Evolutionary conservation across 1,140 invertebrate genomes (phyloP), one percentile per base, ranked within the genome.

Genomic region (Callitettix versicolor): DNA sequence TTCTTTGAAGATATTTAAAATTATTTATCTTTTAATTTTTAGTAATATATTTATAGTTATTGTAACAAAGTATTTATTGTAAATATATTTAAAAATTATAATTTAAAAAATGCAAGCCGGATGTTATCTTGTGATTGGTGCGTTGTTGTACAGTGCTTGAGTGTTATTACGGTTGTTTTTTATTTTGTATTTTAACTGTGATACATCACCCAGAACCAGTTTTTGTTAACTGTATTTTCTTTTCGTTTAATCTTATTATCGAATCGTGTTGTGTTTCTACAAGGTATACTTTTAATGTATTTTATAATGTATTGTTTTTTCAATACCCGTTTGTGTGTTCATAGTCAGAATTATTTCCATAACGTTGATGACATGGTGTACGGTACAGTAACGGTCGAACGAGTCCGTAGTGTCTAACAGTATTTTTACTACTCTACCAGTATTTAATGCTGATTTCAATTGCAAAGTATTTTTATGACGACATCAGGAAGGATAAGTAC

Each of bases 121-220:
- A 30, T 30, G 26, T 30, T 30, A 30, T 30, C 26, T 30, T 30
- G 26, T 30, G 26, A 30, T 30, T 30, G 9, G 26, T 30, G 26
- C 3, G 9, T 30, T 3, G 30, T 51, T 51, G 48, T 30, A 38
- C 15, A 21, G 33, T 17, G 42, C 18, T 1, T 6, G 18, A 18
- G 18, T 17, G 42, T 17, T 33, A 33, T 15, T 15, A 51, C 24
- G 48, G 33, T 20, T 51, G 48, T 51, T 51, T 21, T 21, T 49
- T 51, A 51, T 51, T 51, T 51, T 51, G 36, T 51, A 51, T 51
- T 51, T 51, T 51, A 51, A 51, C 48, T 51, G 48, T 51, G 48
- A 51, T 51, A 51, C 48, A 51, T 51, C 48, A 51, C 48, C 41
- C 21, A 9, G 15, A 18, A 51, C 30, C 48, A 30, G 48, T 4